These are phyloP conservation scores for Agriopis marginaria DNA, from an alignment of 2,888 invertebrate genomes.

Conservation along the genomic window DNA sequence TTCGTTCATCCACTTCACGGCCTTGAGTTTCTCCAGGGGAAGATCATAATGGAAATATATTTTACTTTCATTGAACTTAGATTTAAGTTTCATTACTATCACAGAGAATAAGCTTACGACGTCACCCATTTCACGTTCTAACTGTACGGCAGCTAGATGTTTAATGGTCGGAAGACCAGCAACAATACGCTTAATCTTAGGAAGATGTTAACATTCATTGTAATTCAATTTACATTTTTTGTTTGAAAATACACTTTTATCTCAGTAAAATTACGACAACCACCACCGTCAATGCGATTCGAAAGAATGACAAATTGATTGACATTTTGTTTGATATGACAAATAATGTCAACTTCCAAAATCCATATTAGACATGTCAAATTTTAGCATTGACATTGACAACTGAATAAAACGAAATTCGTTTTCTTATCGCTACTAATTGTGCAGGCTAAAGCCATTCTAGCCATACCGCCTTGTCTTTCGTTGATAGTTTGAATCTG, in stretches of 20 bases:
- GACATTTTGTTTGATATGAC: too few species aligned
- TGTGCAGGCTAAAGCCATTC: too few species aligned
- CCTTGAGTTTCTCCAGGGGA: conserved; percentile 77
- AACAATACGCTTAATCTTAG: conserved; percentile 62
- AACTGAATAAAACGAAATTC: too few species aligned
- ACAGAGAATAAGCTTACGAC: conserved; percentile 83
- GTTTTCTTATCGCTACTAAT: too few species aligned
- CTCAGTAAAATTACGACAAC: conserved; percentile 47
- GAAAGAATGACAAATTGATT: conserved; percentile 49
- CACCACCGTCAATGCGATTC: conserved; percentile 61
- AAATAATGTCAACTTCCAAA: too few species aligned
- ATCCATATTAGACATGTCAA: too few species aligned
- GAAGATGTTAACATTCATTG: conserved; percentile 67
- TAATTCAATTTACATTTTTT: conserved; percentile 73
- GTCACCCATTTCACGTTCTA: conserved; percentile 77
- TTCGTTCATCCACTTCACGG: conserved; percentile 93
- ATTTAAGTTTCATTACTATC: conserved; percentile 84
- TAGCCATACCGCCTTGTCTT: too few species aligned
- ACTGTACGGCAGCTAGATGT: conserved; percentile 56
- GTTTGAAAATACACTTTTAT: conserved; percentile 53
- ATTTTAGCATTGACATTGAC: too few species aligned
- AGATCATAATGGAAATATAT: conserved; percentile 78
- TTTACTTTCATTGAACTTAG: conserved; percentile 82
- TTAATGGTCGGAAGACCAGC: conserved; percentile 77
- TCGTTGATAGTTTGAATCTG: too few species aligned